Percentiles rank a stretch among this genome's conserved stretches.
Conservation (phyloP, 1,140 invertebrate species). For the Cydia strobilella region DNA sequence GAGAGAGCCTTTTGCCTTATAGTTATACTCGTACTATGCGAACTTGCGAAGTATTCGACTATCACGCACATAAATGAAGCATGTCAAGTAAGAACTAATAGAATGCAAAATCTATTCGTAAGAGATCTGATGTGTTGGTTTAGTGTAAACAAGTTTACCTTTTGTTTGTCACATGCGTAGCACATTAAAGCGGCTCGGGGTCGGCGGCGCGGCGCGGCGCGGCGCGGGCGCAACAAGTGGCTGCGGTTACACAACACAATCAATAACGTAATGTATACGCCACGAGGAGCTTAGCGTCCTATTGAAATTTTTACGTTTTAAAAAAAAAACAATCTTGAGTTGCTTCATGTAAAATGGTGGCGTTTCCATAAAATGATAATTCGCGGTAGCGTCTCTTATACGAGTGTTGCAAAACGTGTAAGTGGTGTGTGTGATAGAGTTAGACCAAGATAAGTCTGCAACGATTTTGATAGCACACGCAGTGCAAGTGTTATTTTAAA, state of each 20-base stretch:
- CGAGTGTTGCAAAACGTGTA: conserved; percentile 5
- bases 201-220: not conserved
- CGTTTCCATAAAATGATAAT: conserved; percentile 51
- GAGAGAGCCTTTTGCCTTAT: too few relatives aligned
- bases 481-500: too few relatives aligned
- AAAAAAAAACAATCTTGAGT: conserved; percentile 51
- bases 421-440: too few relatives aligned
- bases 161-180: conserved; percentile 27
- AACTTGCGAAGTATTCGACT: not conserved
- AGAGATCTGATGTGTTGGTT: conserved; percentile 13
- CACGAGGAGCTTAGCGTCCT: conserved; percentile 43
- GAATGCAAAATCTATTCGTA: conserved; percentile 1
- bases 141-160: conserved; percentile 25
- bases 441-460: too few relatives aligned
- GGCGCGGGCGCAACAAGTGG: conserved; percentile 55
- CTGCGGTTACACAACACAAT: conserved; percentile 57
- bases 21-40: too few relatives aligned
- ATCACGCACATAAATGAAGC: not conserved
- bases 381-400: conserved; percentile 27
- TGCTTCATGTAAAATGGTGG: conserved; percentile 47
- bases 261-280: conserved; percentile 53
- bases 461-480: too few relatives aligned
- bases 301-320: conserved; percentile 51
- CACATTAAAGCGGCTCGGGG: conserved; percentile 14
- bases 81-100: not conserved